Base-by-base conservation (phyloP, 2,113 vertebrate genomes). In the Solea solea region DNA sequence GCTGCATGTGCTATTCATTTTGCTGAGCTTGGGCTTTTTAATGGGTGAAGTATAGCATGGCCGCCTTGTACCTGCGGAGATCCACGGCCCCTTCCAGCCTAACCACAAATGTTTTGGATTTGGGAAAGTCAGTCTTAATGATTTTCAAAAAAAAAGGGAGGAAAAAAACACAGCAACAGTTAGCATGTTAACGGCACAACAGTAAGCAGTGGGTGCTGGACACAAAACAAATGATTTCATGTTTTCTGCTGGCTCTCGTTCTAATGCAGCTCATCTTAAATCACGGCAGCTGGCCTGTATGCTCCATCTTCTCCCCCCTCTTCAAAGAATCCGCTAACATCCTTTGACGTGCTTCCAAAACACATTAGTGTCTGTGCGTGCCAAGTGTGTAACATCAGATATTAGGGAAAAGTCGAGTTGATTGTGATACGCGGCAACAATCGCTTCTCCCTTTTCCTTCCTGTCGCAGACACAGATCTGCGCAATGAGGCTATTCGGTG, bases 1-100 rank as follows among this genome's bases (percentile, higher is more conserved):
- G 71, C 87, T 88, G 86, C 91, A 89, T 81, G 82, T 86, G 87
- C 87, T 90, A 80, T 76, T 90, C 82, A 87, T 90, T 91, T 86
- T 80, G 86, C 82, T 88, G 86, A 88, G 82, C 78, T 82, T 16
- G 74, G 76, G 65, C 68, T 70, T 88, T 87, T 89, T 87, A 89
- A 85, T 87, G 70, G 77, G 81, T 75, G 39, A 80, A 78, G 77
- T 77, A 70, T 65, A 85, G 78, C 80, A 72, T 67, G 68, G 45
- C 74, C 66, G 41, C 9, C 57, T 21, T 79, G 54, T 88, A 87
- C 87, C 72, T 86, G 86, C 70, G 82, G 72, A 82, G 72, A 62
- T 81, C 74, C 57, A 62, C 80, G 70, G 21, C 61, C 66, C 71
- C 59, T 15, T 55, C n/a, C 53, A 70, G 60, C 64, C n/a, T n/a